A percentile compares a stretch with the other conserved stretches of the same genome.
Evolutionary conservation across 2,888 invertebrate species (phyloP).

Genomic region (Trichogramma dendrolimi): DNA sequence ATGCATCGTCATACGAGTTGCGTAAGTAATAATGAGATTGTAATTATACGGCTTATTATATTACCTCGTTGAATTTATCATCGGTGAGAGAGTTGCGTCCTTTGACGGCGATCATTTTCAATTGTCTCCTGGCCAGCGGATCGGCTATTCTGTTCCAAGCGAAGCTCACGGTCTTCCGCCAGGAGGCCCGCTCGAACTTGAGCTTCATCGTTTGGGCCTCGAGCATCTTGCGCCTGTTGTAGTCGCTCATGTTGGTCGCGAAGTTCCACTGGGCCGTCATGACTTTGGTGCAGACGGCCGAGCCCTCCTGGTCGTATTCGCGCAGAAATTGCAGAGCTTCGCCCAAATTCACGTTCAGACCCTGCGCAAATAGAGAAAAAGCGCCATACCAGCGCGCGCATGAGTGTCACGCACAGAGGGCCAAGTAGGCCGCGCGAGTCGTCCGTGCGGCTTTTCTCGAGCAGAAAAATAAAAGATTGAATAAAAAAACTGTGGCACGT

Average conservation of each 20-base stretch:
- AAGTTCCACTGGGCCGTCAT: slow-evolving; percentile 72
- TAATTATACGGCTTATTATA: background rate
- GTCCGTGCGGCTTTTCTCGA: no score
- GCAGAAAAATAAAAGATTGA: no score
- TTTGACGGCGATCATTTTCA: slow-evolving; percentile 66
- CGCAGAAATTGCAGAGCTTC: slow-evolving; percentile 69
- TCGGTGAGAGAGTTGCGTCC: slow-evolving; percentile 73
- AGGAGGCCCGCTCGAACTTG: slow-evolving; percentile 72
- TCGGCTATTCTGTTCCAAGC: slow-evolving; percentile 68
- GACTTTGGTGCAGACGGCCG: slow-evolving; percentile 68
- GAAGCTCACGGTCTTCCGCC: slow-evolving; percentile 68
- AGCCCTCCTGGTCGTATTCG: slow-evolving; percentile 70
- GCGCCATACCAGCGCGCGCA: no score
- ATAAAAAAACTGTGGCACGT: no score
- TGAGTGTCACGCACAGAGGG: no score
- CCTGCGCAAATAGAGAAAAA: slow-evolving; percentile 50
- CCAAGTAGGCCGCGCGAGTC: no score
- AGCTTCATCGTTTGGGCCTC: slow-evolving; percentile 68
- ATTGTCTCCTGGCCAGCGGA: slow-evolving; percentile 63
- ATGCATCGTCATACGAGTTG: no score
- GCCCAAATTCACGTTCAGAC: slow-evolving; percentile 62
- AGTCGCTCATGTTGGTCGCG: slow-evolving; percentile 72
- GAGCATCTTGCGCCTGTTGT: slow-evolving; percentile 66
- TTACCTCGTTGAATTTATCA: slow-evolving; percentile 70
- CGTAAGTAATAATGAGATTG: no score